These are phyloP conservation scores for Henricia sp. DNA, from an alignment of 53 echinoderm and acorn worm genomes.

Conservation along the genomic window DNA sequence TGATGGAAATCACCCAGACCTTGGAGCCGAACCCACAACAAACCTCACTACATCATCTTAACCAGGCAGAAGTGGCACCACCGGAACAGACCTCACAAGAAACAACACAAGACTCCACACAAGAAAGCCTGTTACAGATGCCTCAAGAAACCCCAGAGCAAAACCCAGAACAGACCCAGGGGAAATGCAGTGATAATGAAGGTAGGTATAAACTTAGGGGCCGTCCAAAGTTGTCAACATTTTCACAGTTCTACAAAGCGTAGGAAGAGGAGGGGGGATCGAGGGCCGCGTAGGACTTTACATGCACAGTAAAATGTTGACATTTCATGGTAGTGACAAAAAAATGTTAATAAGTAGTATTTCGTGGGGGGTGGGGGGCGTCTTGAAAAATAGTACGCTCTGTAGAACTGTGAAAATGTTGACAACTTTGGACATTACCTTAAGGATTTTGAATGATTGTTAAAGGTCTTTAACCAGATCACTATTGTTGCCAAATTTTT, in stretches of 20 bases:
- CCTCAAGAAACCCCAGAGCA: neutral
- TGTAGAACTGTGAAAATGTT: no score
- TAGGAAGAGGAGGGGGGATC: no score
- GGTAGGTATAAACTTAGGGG: neutral
- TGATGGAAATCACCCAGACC: no score
- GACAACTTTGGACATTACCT: no score
- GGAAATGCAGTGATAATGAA: constrained; percentile 15
- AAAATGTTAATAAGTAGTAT: no score
- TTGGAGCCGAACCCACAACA: no score
- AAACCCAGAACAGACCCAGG: neutral
- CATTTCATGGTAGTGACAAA: neutral
- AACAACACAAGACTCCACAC: neutral
- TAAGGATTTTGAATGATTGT: neutral
- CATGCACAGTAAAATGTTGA: no score
- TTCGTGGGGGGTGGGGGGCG: no score
- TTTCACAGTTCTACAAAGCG: no score
- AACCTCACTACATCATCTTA: neutral
- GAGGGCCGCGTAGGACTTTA: no score
- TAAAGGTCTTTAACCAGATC: neutral
- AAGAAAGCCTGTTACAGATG: neutral
- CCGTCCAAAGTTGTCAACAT: neutral
- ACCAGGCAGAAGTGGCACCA: constrained; percentile 22
- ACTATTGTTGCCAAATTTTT: no score
- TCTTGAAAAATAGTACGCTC: no score
- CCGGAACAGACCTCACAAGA: neutral